phyloP scores from a whole-genome alignment of 2,797 vertebrate species.

The Ibycter americanus region DNA sequence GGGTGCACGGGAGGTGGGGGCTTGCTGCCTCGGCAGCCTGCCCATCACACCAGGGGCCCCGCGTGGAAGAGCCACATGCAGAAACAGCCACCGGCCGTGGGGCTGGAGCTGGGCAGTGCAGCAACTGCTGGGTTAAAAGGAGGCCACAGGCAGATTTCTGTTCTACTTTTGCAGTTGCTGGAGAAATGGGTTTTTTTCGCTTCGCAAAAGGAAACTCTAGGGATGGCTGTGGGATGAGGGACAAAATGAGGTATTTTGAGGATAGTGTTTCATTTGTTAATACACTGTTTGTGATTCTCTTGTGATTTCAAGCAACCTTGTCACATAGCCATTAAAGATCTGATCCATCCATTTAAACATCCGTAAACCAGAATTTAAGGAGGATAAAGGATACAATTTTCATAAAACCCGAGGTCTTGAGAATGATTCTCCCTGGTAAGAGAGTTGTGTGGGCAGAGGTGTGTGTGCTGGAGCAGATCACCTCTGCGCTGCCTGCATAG shows the following conservation, averaged over 20 bases:
- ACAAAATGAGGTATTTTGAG: not conserved
- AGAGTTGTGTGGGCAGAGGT: not conserved
- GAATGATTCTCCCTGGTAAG: not conserved
- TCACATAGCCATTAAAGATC: not conserved
- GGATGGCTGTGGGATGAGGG: not conserved
- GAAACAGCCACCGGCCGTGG: fast-evolving
- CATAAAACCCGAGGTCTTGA: not conserved
- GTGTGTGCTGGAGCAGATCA: not conserved
- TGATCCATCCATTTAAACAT: not conserved
- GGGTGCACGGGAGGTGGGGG: fast-evolving
- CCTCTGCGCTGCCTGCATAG: fast-evolving
- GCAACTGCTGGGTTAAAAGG: not conserved
- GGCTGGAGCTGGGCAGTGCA: not conserved
- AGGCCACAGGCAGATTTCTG: not conserved
- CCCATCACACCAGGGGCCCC: not conserved
- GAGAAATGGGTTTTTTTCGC: not conserved
- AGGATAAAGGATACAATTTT: not conserved
- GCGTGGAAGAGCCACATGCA: fast-evolving
- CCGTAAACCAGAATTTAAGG: not conserved
- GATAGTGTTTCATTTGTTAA: not conserved
- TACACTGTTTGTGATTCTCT: not conserved
- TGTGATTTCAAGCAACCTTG: not conserved
- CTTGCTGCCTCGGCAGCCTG: not conserved
- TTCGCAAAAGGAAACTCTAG: not conserved
- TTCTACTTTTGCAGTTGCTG: not conserved